Evolutionary conservation across 2,797 vertebrate genomes (phyloP), one percentile per base, ranked within the genome.

Genomic region (Halcyon badia): DNA sequence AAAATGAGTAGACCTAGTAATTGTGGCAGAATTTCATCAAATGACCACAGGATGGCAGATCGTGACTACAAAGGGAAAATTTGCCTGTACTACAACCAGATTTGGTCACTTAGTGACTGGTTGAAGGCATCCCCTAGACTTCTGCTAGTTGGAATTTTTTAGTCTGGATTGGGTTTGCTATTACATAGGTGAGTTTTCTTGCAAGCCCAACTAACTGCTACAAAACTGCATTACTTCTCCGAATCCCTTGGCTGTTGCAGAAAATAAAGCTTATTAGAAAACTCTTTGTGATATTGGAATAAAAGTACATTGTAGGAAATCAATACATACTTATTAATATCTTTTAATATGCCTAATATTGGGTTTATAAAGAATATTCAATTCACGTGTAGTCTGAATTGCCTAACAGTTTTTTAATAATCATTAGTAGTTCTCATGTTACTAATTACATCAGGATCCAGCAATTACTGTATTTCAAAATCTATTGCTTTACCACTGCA

Each of bases 21-120:
- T 37, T n/a, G 31, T 4, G 24, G 33, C 28, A 78, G 49, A 76
- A 70, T 12, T 82, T 39, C 16, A 0, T 5, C n/a, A 20, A 46
- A 51, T 44, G 24, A 13, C 84, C 91, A 77, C 89, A 62, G 44
- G 89, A 65, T 71, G 95, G 91, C 93, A 80, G 66, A 41, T 1
- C 18, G 15, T 26, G 25, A 79, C 81, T 22, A 6, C 10, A 57
- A 25, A 66, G 46, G 31, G 41, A 70, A 71, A 70, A 21, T 3
- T 9, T 30, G 24, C 4, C 24, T 5, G 18, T 9, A 1, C 2
- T 44, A 2, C 31, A 14, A 2, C 3, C 24, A 18, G 9, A 24
- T 17, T 41, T 15, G 20, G 22, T 18, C 21, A 6, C 9, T 35
- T 30, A 1, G 11, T 0, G 17, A 1, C 15, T 31, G 31, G 31